Evolutionary conservation across 1,140 invertebrate genomes (phyloP).

Genomic region (Pogonus chalceus): DNA sequence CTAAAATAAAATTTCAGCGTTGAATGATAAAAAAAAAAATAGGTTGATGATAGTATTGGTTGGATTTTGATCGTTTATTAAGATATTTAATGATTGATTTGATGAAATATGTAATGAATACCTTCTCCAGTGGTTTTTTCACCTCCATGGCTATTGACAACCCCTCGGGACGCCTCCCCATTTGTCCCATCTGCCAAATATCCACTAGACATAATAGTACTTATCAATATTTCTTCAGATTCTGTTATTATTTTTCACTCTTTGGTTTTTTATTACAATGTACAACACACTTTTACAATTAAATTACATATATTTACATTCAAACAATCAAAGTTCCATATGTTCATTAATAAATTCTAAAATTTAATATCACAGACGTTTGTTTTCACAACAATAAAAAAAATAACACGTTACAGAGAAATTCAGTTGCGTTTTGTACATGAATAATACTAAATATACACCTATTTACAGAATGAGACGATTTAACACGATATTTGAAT

Average conservation of each 20-base stretch:
- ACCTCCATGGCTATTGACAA: not conserved
- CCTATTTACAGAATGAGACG: not conserved
- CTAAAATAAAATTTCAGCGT: too few species aligned
- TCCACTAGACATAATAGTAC: too few species aligned
- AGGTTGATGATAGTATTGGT: too few species aligned
- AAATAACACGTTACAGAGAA: not conserved
- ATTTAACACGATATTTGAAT: not conserved
- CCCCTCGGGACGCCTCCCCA: not conserved
- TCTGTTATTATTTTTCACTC: too few species aligned
- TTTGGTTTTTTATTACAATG: not conserved
- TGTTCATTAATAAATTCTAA: too few species aligned
- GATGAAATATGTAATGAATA: too few species aligned
- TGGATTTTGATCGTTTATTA: too few species aligned
- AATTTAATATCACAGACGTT: constrained; percentile 6
- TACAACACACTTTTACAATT: not conserved
- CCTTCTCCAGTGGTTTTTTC: not conserved
- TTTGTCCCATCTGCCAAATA: too few species aligned
- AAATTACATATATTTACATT: constrained; percentile 5
- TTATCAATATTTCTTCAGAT: too few species aligned
- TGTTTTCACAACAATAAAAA: constrained; percentile 4
- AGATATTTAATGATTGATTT: too few species aligned
- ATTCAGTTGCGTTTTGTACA: not conserved
- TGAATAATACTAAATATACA: constrained; percentile 7
- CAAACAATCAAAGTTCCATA: not conserved
- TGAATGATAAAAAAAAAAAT: too few species aligned